These are phyloP conservation scores for Rhabditoides inermis DNA, from an alignment of 2,888 invertebrate genomes.

Conservation along the genomic window DNA sequence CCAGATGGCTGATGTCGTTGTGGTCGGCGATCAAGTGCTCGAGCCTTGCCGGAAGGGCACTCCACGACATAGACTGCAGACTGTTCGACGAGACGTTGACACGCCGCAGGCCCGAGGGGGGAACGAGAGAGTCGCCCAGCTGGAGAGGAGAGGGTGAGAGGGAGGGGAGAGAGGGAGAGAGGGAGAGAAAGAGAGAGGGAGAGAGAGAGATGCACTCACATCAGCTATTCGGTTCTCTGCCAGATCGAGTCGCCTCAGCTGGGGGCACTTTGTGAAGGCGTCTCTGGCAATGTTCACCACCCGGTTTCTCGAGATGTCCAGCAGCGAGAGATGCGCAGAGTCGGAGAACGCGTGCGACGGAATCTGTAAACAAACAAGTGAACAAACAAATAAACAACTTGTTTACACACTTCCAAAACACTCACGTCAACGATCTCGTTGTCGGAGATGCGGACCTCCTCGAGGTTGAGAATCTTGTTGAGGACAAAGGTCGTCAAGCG, in stretches of 20 bases:
- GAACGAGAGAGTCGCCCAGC: slow-evolving; percentile 21
- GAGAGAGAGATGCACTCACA: slow-evolving; percentile 13
- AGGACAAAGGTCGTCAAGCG: slow-evolving; percentile 20
- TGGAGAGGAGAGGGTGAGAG: not conserved
- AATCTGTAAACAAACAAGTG: slow-evolving; percentile 15
- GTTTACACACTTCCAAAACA: not conserved
- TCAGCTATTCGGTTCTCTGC: slow-evolving; percentile 29
- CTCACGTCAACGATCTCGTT: slow-evolving; percentile 31
- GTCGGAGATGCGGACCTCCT: slow-evolving; percentile 27
- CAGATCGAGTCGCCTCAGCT: slow-evolving; percentile 33
- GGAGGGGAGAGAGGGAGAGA: not conserved
- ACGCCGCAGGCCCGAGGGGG: slow-evolving; percentile 12
- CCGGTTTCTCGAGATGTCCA: slow-evolving; percentile 35
- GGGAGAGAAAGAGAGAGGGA: not conserved
- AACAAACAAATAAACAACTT: not conserved
- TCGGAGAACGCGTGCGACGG: slow-evolving; percentile 42
- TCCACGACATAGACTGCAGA: slow-evolving; percentile 23
- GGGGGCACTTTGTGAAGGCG: slow-evolving; percentile 38
- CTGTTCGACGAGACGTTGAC: slow-evolving; percentile 26
- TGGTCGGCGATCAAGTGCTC: slow-evolving; percentile 23
- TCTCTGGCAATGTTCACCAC: slow-evolving; percentile 34
- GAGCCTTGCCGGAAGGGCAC: slow-evolving; percentile 18
- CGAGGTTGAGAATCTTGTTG: slow-evolving; percentile 36
- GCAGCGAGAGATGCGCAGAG: slow-evolving; percentile 25
- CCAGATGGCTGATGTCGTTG: slow-evolving; percentile 26